A percentile compares a stretch with the other conserved stretches of the same genome.
These are phyloP conservation scores for Thaumatotibia leucotreta DNA, from an alignment of 1,140 invertebrate genomes.

Conservation along the genomic window DNA sequence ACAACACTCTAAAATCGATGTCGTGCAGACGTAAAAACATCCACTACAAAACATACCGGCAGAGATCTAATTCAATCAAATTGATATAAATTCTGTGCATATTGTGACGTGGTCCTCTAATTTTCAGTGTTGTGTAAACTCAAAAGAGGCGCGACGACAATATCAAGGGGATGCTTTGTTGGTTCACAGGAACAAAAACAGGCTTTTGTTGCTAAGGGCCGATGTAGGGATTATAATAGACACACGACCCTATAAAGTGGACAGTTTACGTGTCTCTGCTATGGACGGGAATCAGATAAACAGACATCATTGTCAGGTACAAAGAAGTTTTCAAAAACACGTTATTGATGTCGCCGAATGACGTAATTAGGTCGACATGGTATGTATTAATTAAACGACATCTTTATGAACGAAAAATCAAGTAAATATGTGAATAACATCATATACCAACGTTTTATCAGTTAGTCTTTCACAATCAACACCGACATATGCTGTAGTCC, in stretches of 20 bases:
- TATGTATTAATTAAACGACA: background rate
- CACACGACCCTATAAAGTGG: conserved; percentile 45
- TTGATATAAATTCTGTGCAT: conserved; percentile 50
- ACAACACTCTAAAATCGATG: conserved; percentile 62
- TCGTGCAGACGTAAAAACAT: conserved; percentile 40
- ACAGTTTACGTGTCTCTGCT: conserved; percentile 32
- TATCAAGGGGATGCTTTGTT: conserved; percentile 40
- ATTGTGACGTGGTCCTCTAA: conserved; percentile 64
- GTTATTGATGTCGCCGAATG: background rate
- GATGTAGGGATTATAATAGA: conserved; percentile 48
- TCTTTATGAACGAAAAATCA: background rate
- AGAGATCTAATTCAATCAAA: conserved; percentile 48
- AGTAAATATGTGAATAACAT: too few relatives aligned
- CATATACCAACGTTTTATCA: too few relatives aligned
- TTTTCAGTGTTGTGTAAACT: conserved; percentile 74
- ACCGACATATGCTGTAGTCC: background rate
- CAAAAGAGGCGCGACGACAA: conserved; percentile 63
- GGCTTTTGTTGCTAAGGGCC: conserved; percentile 33
- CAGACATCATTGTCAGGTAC: background rate
- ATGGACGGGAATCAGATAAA: conserved; percentile 10
- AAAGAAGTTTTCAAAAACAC: background rate
- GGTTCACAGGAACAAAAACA: conserved; percentile 15
- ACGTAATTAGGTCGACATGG: background rate
- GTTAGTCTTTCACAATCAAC: background rate
- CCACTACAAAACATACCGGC: conserved; percentile 54